Percentiles rank a stretch among this genome's conserved stretches.
Conservation (phyloP, 2,888 invertebrate species). For the Lycia hirtaria region DNA sequence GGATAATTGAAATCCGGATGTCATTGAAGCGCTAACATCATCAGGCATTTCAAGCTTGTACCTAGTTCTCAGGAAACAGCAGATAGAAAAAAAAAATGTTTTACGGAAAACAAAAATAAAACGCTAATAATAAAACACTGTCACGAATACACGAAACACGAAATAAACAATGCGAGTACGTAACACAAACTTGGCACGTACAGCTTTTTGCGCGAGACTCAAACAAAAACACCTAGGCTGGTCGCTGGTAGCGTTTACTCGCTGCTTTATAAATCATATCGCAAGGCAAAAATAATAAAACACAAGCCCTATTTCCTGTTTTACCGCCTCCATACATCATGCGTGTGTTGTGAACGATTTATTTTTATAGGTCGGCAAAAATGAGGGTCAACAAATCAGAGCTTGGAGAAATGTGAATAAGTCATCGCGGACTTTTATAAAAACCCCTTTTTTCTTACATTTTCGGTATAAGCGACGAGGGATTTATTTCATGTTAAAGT, state of each 20-base stretch:
- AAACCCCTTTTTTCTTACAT: conserved; percentile 28
- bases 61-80: no score
- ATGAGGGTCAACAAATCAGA: conserved; percentile 44
- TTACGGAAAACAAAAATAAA: no score
- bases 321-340: conserved; percentile 38
- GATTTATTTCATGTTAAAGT: conserved; percentile 21
- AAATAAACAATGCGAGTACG: conserved; percentile 1
- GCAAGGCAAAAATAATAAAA: conserved; percentile 40
- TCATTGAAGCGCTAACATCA: no score
- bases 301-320: conserved; percentile 36
- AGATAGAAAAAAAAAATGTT: no score
- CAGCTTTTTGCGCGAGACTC: conserved; percentile 3
- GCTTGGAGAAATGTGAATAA: conserved; percentile 41
- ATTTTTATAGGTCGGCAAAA: conserved; percentile 38
- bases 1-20: no score
- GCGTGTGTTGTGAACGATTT: conserved; percentile 41
- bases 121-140: neutral
- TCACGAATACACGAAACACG: neutral
- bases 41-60: no score
- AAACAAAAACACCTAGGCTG: conserved; percentile 28
- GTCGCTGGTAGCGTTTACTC: conserved; percentile 12
- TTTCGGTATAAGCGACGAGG: conserved; percentile 20
- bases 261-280: conserved; percentile 31
- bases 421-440: conserved; percentile 36
- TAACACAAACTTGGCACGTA: conserved; percentile 2